phyloP scores from a whole-genome alignment of 2,797 vertebrate species.

The Catostomus latipinnis region DNA sequence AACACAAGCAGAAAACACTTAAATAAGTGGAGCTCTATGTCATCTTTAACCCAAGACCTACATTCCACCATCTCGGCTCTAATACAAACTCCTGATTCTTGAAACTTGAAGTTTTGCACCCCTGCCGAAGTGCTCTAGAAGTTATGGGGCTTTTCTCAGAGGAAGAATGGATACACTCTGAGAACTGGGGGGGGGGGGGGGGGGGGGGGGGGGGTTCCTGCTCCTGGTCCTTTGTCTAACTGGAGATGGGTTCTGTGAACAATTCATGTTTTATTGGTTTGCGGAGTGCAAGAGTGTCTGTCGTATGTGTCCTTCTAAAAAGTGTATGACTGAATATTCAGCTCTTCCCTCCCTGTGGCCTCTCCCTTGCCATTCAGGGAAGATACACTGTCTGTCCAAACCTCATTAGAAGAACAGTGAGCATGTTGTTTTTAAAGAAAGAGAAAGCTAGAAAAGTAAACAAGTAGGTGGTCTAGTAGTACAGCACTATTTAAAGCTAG shows the following conservation, averaged over 20 bases:
- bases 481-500: neutral
- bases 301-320: slow-evolving; percentile 53
- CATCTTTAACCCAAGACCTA: slow-evolving; percentile 55
- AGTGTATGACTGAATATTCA: slow-evolving; percentile 48
- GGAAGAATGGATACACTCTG: slow-evolving; percentile 60
- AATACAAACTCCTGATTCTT: slow-evolving; percentile 56
- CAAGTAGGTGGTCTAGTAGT: slow-evolving; percentile 27
- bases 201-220: slow-evolving; percentile 1
- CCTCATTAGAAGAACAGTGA: slow-evolving; percentile 54
- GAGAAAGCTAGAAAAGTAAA: slow-evolving; percentile 13
- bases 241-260: slow-evolving; percentile 68
- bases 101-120: slow-evolving; percentile 26
- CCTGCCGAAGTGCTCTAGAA: slow-evolving; percentile 53
- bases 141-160: slow-evolving; percentile 54
- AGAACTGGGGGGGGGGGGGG: slow-evolving; percentile 43
- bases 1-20: slow-evolving; percentile 46
- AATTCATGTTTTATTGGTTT: slow-evolving; percentile 67
- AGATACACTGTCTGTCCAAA: slow-evolving; percentile 56
- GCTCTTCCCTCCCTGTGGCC: slow-evolving; percentile 38
- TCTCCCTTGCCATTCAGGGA: slow-evolving; percentile 47
- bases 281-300: slow-evolving; percentile 54
- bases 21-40: slow-evolving; percentile 50
- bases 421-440: slow-evolving; percentile 47
- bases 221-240: slow-evolving; percentile 58
- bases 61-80: slow-evolving; percentile 54